These are phyloP conservation scores for Eupithecia inturbata DNA, from an alignment of 2,888 invertebrate genomes.

Conservation along the genomic window DNA sequence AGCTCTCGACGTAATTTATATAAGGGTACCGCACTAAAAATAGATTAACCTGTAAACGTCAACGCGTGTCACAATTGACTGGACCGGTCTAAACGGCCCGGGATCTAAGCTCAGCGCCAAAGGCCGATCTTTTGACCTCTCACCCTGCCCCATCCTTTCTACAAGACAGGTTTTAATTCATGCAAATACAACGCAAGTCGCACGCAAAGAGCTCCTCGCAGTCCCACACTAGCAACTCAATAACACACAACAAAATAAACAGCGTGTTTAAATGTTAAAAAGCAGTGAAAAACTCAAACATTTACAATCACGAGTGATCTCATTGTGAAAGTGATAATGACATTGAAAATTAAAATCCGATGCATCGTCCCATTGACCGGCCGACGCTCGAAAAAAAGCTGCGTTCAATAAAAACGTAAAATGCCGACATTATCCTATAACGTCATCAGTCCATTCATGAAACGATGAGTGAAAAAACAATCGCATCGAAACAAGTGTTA, in stretches of 20 bases:
- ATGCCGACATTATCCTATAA: constrained; percentile 83
- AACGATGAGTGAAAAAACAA: constrained; percentile 79
- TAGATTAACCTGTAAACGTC: constrained; percentile 48
- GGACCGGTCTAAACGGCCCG: constrained; percentile 44
- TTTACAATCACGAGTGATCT: constrained; percentile 57
- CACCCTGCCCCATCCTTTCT: constrained; percentile 42
- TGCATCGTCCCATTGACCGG: constrained; percentile 80
- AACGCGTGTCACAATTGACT: constrained; percentile 55
- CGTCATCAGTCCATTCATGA: constrained; percentile 83
- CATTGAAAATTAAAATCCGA: constrained; percentile 82
- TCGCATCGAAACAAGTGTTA: constrained; percentile 80
- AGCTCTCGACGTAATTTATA: neutral
- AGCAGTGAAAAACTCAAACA: constrained; percentile 37
- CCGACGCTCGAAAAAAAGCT: constrained; percentile 74
- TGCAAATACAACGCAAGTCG: constrained; percentile 29
- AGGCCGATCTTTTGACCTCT: constrained; percentile 52
- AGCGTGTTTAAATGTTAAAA: constrained; percentile 36
- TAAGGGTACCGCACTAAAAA: constrained; percentile 19
- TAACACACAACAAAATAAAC: constrained; percentile 26
- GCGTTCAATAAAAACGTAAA: constrained; percentile 82
- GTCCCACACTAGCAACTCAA: constrained; percentile 21
- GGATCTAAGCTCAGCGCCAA: constrained; percentile 41
- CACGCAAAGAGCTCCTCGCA: constrained; percentile 17
- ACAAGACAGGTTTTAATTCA: constrained; percentile 44
- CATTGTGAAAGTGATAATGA: constrained; percentile 83